Evolutionary conservation across 2,113 vertebrate genomes (phyloP).

Genomic region (Misgurnus mizolepis): DNA sequence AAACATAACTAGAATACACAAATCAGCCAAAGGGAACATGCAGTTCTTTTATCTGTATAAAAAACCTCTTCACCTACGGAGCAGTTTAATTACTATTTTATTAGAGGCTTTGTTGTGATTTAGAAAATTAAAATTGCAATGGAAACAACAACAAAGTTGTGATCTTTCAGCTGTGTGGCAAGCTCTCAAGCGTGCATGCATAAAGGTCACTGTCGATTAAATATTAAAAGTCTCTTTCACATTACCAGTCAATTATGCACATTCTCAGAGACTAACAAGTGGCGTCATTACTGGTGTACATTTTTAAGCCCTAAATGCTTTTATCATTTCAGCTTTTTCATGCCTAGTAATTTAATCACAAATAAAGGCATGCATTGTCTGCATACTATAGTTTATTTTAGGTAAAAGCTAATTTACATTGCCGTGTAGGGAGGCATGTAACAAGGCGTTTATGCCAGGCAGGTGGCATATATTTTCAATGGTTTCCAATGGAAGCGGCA

Average conservation of each 20-base stretch:
- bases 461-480: no score
- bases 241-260: slow-evolving; percentile 65
- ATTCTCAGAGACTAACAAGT: slow-evolving; percentile 40
- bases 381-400: no score
- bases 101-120: slow-evolving; percentile 56
- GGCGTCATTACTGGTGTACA: slow-evolving; percentile 38
- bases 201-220: slow-evolving; percentile 68
- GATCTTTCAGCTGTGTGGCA: slow-evolving; percentile 53
- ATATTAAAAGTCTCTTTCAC: slow-evolving; percentile 64
- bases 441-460: no score
- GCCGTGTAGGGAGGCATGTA: no score
- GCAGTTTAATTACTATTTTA: slow-evolving; percentile 69
- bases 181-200: slow-evolving; percentile 45
- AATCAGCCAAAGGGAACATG: slow-evolving; percentile 1
- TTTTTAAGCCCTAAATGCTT: not conserved
- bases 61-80: slow-evolving; percentile 46
- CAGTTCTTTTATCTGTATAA: not conserved
- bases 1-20: not conserved
- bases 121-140: slow-evolving; percentile 55
- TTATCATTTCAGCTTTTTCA: no score
- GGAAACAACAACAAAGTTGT: slow-evolving; percentile 66
- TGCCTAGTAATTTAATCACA: no score
- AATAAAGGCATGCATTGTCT: no score
- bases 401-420: no score
- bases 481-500: no score